phyloP scores from a whole-genome alignment of 1,140 invertebrate species.

The Drosophila navojoa region DNA sequence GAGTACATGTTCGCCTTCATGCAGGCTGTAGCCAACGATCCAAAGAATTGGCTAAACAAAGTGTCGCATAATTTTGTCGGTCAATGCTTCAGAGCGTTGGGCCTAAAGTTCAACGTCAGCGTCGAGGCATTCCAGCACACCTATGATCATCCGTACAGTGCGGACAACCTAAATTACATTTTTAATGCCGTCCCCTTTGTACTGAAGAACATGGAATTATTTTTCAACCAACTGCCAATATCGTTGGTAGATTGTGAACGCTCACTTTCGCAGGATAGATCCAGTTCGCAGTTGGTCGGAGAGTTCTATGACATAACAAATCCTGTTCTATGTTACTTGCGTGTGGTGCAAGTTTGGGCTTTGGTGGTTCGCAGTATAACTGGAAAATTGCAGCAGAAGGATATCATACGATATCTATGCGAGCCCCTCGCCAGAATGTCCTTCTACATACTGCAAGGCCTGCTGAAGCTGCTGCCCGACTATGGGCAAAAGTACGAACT shows the following conservation, averaged over 20 bases:
- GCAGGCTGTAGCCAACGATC: conserved; percentile 24
- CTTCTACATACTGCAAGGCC: conserved; percentile 46
- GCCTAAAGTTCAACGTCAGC: conserved; percentile 45
- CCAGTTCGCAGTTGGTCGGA: background rate
- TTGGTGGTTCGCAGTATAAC: conserved; percentile 37
- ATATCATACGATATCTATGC: conserved; percentile 29
- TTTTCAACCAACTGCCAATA: conserved; percentile 31
- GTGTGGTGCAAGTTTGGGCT: conserved; percentile 39
- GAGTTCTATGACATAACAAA: conserved; percentile 34
- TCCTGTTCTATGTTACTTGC: conserved; percentile 50
- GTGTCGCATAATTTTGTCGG: conserved; percentile 55
- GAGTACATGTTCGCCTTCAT: conserved; percentile 40
- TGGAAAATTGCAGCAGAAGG: conserved; percentile 3
- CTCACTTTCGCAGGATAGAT: background rate
- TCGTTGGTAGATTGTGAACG: conserved; percentile 8
- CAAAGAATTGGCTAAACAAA: conserved; percentile 40
- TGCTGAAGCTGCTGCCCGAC: conserved; percentile 38
- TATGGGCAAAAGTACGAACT: background rate
- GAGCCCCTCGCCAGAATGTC: conserved; percentile 62
- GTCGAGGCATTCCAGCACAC: conserved; percentile 29
- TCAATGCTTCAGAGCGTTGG: conserved; percentile 54
- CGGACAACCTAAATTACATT: conserved; percentile 52
- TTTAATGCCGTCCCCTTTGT: conserved; percentile 32
- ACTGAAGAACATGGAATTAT: conserved; percentile 36
- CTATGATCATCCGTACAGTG: conserved; percentile 42